A percentile compares a stretch with the other conserved stretches of the same genome.
Conservation (phyloP, 2,113 vertebrate genomes). For the Eleginops maclovinus region DNA sequence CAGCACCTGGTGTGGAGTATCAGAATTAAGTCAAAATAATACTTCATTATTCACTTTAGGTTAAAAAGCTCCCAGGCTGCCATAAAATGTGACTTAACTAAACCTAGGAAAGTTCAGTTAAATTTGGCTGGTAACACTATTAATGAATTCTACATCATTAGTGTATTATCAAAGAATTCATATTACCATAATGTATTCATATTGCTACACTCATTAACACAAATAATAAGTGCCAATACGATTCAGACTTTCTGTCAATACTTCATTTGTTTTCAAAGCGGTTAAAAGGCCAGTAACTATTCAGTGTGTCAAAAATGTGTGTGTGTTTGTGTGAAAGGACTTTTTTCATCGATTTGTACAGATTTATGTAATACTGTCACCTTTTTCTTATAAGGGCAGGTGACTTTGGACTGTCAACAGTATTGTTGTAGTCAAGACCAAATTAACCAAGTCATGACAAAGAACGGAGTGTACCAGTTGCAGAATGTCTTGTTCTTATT, state of each 20-base stretch:
- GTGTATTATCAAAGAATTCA: no score
- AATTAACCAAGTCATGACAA: no score
- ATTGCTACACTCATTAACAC: no score
- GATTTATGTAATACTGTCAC: slow-evolving; percentile 45
- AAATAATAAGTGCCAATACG: not conserved
- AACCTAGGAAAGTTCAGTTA: no score
- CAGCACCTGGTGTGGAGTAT: slow-evolving; percentile 78
- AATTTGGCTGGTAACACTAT: no score
- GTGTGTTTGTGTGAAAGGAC: slow-evolving; percentile 14
- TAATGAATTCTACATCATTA: no score
- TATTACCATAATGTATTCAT: no score
- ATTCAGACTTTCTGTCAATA: slow-evolving; percentile 19
- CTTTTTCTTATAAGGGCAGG: slow-evolving; percentile 45
- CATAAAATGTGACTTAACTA: not conserved
- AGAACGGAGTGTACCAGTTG: no score
- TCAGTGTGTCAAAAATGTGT: slow-evolving; percentile 1
- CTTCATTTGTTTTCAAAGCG: slow-evolving; percentile 38
- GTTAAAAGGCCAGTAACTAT: slow-evolving; percentile 62
- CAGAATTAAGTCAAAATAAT: not conserved
- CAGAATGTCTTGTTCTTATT: no score
- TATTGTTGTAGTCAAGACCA: no score
- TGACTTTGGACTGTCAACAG: no score
- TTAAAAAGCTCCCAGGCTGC: not conserved
- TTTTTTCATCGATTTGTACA: slow-evolving; percentile 47
- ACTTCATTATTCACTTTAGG: not conserved